Evolutionary conservation across 2,113 vertebrate species (phyloP).

Genomic region (Cololabis saira): DNA sequence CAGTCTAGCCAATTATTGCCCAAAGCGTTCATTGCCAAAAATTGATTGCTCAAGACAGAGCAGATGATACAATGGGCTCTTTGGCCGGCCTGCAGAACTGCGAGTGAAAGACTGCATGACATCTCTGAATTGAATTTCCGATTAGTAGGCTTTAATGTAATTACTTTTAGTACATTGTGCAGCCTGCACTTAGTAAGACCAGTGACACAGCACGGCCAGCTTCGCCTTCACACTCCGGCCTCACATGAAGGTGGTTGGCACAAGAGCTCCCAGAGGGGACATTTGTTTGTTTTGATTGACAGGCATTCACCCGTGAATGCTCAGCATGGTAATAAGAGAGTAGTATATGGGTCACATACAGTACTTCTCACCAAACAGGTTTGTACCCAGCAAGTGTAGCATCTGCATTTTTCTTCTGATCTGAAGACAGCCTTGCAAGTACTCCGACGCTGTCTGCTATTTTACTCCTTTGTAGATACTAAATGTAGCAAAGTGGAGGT

Average conservation of each 20-base stretch:
- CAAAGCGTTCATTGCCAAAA: slow-evolving; percentile 52
- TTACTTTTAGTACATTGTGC: slow-evolving; percentile 65
- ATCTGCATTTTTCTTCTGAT: background rate
- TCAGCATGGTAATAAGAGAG: slow-evolving; percentile 2
- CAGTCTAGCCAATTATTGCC: slow-evolving; percentile 59
- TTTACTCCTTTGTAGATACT: too few species aligned
- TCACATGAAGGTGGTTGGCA: slow-evolving; percentile 11
- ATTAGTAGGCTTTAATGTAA: slow-evolving; percentile 77
- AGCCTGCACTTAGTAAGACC: slow-evolving; percentile 43
- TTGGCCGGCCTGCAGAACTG: slow-evolving; percentile 34
- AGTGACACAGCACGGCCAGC: slow-evolving; percentile 49
- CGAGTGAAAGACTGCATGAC: slow-evolving; percentile 53
- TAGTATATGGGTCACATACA: background rate
- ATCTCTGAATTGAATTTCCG: slow-evolving; percentile 73
- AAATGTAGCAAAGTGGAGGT: background rate
- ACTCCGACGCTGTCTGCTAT: too few species aligned
- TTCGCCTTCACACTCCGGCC: slow-evolving; percentile 26
- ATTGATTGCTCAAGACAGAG: slow-evolving; percentile 59
- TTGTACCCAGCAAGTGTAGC: background rate
- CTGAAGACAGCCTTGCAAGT: background rate
- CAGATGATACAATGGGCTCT: slow-evolving; percentile 53
- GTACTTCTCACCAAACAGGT: slow-evolving; percentile 11
- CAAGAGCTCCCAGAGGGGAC: slow-evolving; percentile 17
- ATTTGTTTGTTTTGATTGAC: slow-evolving; percentile 43
- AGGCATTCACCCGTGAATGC: slow-evolving; percentile 18